Conservation (phyloP, 2,888 invertebrate species). For the Noctua janthina region DNA sequence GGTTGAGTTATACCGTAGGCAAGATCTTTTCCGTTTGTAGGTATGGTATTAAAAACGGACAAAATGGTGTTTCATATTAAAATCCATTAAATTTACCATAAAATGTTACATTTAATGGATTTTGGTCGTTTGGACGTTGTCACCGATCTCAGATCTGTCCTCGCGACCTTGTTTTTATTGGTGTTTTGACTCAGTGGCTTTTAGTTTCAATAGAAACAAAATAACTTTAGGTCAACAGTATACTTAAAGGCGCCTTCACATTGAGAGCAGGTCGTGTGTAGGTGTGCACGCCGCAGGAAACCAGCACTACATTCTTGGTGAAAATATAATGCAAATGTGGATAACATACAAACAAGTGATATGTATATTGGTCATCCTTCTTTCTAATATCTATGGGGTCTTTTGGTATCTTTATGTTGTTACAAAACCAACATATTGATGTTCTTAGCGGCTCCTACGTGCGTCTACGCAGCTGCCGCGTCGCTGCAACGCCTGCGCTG, state of each 20-base stretch:
- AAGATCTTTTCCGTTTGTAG: not conserved
- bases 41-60: not conserved
- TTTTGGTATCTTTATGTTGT: not conserved
- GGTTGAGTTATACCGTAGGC: not conserved
- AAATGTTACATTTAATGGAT: conserved; percentile 9
- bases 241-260: not conserved
- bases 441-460: too few species aligned
- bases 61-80: conserved; percentile 9
- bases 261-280: not conserved
- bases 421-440: not conserved
- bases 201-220: not conserved
- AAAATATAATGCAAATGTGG: not conserved
- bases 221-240: not conserved
- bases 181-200: not conserved
- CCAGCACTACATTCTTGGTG: not conserved
- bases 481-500: not conserved
- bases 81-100: conserved; percentile 8
- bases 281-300: not conserved
- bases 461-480: too few species aligned
- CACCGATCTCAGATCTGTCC: not conserved
- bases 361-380: not conserved
- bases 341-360: not conserved
- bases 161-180: conserved; percentile 14
- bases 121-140: too few species aligned
- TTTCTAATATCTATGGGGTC: not conserved